Evolutionary conservation across 2,113 vertebrate genomes (phyloP).

Genomic region (Lamprologus callipterus): DNA sequence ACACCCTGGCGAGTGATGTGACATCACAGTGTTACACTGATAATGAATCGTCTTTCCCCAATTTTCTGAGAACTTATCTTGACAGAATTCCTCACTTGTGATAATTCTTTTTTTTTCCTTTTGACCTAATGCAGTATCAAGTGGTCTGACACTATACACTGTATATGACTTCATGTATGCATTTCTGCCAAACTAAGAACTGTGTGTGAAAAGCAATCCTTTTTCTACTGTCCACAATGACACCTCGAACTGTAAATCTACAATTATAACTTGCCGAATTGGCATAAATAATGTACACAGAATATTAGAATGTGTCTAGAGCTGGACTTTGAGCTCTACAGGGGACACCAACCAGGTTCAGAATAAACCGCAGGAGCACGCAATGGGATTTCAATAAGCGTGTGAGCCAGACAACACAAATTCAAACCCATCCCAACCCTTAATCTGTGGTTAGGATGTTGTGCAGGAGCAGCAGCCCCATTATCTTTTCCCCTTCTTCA

Average conservation of each 20-base stretch:
- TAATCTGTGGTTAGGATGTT: neutral
- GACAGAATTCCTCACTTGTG: neutral
- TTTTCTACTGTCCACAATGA: neutral
- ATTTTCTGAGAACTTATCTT: neutral
- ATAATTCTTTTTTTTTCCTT: neutral
- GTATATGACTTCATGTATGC: neutral
- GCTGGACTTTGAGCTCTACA: neutral
- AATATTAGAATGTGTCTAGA: neutral
- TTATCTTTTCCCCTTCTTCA: neutral
- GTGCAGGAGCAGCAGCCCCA: neutral
- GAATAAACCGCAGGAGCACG: neutral
- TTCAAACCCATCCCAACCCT: neutral
- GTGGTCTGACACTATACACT: neutral
- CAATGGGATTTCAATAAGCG: neutral
- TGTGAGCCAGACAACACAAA: neutral
- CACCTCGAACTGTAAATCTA: neutral
- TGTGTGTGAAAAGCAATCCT: neutral
- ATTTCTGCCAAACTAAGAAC: neutral
- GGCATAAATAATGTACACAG: neutral
- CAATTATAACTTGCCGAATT: neutral
- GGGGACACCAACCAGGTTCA: neutral
- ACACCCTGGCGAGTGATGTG: neutral
- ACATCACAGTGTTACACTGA: neutral
- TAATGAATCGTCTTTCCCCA: neutral
- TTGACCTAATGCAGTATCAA: neutral